phyloP scores from a whole-genome alignment of 2,113 vertebrate genomes.

The Sciurus niger region DNA sequence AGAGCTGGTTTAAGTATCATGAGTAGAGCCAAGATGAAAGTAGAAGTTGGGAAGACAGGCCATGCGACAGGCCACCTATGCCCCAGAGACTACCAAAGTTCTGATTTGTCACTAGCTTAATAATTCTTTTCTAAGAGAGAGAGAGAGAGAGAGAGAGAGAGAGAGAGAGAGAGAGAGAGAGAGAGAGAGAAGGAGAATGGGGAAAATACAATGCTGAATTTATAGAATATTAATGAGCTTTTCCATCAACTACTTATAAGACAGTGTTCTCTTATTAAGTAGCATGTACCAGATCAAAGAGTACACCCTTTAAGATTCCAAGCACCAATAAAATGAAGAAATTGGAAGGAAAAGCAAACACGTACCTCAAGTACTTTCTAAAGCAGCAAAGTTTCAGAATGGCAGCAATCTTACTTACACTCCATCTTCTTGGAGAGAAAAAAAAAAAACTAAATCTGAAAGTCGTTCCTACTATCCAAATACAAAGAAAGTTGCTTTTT shows the following conservation, averaged over 20 bases:
- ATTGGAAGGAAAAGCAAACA: constrained; percentile 55
- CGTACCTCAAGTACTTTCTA: not conserved
- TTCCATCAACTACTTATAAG: constrained; percentile 55
- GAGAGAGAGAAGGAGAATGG: not conserved
- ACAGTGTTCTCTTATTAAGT: constrained; percentile 52
- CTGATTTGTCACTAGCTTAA: not conserved
- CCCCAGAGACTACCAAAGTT: not conserved
- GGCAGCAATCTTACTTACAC: not conserved
- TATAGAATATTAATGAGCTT: constrained; percentile 61
- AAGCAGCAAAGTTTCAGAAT: not conserved
- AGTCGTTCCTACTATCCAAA: constrained; percentile 1
- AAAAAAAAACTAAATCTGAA: constrained; percentile 31
- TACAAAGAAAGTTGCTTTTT: not conserved
- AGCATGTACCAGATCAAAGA: constrained; percentile 30
- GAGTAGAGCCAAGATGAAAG: not conserved
- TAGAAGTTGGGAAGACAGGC: not conserved
- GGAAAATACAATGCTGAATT: not conserved
- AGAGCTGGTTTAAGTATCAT: not conserved
- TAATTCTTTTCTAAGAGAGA: constrained; percentile 24
- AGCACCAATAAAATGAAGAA: constrained; percentile 49
- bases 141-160: not conserved
- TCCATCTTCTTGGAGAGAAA: not conserved
- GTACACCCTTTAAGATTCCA: not conserved
- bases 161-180: too few species aligned
- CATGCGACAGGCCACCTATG: not conserved